Evolutionary conservation across 2,797 vertebrate species (phyloP), one percentile per base, ranked within the genome.

Genomic region (Petrocephalus sullivani): DNA sequence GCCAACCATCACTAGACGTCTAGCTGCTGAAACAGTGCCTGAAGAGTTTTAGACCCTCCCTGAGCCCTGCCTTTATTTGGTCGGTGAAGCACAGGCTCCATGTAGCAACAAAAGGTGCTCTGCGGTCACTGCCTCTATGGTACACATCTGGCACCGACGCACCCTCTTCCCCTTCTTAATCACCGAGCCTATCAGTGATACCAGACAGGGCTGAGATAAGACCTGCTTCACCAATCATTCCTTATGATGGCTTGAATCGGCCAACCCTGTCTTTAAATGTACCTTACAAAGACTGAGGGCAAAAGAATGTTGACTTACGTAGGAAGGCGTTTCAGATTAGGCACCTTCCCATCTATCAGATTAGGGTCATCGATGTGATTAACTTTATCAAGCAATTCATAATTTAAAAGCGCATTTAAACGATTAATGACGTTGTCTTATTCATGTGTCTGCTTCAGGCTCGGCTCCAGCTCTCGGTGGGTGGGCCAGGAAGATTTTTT

Each of bases 121-220:
- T 60, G 49, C 9, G 23, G 75, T 58, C 58, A 67, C 87, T 61
- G 87, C 87, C 78, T 37, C 54, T 41, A 87, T 10, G 78, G 84
- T 86, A 60, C 78, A 61, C 81, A 88, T 28, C 4, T 33, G 64
- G 64, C 23, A 54, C 23, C 5, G 19, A 14, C 23, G 16, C 5
- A 6, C 51, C 49, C 12, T 14, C 3, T 16, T 60, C 33, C 84
- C 56, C 19, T 60, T 57, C 28, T 58, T 41, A 46, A 37, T 23
- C 41, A n/a, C 49, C 3, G 3, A 14, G 6, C 64, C 46, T 87
- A 75, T 87, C 60, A 87, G 46, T 37, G 37, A 75, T 54, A 64
- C 12, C 61, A 60, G 56, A 41, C 84, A 16, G 33, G 53, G 23
- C 23, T 60, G 53, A 86, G 56, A 57, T 57, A 86, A 57, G 84